Base-by-base conservation (phyloP, 2,113 vertebrate genomes). In the Ondatra zibethicus region DNA sequence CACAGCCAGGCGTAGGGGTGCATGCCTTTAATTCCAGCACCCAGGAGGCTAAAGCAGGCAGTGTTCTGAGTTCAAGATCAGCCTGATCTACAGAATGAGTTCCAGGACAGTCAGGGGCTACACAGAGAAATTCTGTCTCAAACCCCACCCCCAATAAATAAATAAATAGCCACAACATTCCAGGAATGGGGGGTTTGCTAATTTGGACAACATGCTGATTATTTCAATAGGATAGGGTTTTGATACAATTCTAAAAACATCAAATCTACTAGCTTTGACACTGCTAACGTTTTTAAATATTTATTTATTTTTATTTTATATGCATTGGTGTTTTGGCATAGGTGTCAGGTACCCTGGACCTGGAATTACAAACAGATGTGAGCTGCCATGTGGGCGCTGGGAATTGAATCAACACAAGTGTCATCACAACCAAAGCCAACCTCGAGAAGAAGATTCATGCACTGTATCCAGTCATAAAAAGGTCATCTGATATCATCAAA, bases 401-500 rank as follows among this genome's bases (percentile, higher is more conserved):
- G 58, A 58, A 58, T 21, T 58, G 58, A 21, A 58, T 58, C 29
- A 31, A 7, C 45, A 88, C 12, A 77, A 47, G 16, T 47, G 7
- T 3, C 45, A 50, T 9, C 45, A 78, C 9, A 78, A 87, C 76
- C 52, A 89, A 55, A 39, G 42, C 68, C 68, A 88, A 80, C 25
- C 3, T 39, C 0, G 9, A 80, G 61, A 78, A 55, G 25, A 5
- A 4, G 45, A 50, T 82, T 84, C 86, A 77, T 31, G 42, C 23
- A 50, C 89, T 72, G 3, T n/a, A 76, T n/a, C 94, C 36, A 76
- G 76, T 76, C 80, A 50, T 66, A 33, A 75, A 73, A 88, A 78
- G 92, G 36, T 66, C 91, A 95, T 81, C 91, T 93, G 58, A 82
- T 65, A 16, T 89, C 25, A 72, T 52, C 82, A 80, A 89, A 78